Percentiles rank a stretch among this genome's conserved stretches.
These are phyloP conservation scores for Brienomyrus brachyistius DNA, from an alignment of 2,113 vertebrate genomes.

Conservation along the genomic window DNA sequence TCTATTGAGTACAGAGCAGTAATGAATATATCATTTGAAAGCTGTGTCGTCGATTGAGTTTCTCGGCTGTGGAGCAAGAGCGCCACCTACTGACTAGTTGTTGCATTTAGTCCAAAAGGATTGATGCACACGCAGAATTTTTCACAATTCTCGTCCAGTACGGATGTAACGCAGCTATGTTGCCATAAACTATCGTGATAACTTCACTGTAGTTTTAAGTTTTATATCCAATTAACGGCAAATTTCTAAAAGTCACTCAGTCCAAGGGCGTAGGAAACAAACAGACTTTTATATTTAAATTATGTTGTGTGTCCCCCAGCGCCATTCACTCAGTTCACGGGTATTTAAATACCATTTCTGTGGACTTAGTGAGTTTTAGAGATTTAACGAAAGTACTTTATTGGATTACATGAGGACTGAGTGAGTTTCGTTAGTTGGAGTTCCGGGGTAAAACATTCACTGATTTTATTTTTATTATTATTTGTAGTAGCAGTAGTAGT, in stretches of 20 bases:
- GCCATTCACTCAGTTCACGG: background rate
- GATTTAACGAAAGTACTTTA: background rate
- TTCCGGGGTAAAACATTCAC: background rate
- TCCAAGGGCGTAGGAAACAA: background rate
- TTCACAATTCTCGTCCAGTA: background rate
- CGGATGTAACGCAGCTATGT: background rate
- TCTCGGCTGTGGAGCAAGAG: background rate
- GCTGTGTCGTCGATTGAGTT: background rate
- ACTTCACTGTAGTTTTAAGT: background rate
- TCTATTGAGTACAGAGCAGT: background rate
- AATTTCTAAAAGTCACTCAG: background rate
- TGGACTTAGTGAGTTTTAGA: background rate
- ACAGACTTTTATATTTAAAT: background rate
- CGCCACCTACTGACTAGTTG: conserved; percentile 1
- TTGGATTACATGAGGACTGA: background rate
- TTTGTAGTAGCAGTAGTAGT: no score
- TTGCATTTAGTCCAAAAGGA: background rate
- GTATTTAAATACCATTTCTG: background rate
- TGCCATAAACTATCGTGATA: background rate
- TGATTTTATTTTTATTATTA: background rate
- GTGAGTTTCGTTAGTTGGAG: background rate
- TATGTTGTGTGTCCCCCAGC: background rate
- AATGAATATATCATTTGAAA: background rate
- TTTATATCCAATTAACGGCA: background rate
- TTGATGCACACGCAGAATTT: background rate